Evolutionary conservation across 92 coral and sea anemone species (phyloP), one percentile per base, ranked within the genome.

Genomic region (Nematostella vectensis): DNA sequence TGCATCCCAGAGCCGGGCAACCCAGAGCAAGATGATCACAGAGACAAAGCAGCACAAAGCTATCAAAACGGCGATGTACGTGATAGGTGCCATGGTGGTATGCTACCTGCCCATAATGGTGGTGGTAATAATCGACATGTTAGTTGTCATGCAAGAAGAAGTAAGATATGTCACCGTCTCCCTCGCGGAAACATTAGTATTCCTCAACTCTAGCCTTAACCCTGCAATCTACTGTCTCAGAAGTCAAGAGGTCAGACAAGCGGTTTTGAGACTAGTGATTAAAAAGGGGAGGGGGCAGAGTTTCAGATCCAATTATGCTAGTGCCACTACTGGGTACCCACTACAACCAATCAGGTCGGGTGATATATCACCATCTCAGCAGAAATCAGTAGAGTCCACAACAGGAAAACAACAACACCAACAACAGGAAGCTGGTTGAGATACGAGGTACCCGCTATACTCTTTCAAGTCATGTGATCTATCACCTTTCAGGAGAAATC

Each of bases 141-240:
- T 55, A 24, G 4, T 55, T 2, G 61, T 25, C 17, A 19, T 18
- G n/a, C 31, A 44, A 12, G 4, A 11, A 4, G 11, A 22, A 4
- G 21, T 17, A 10, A 55, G 23, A 23, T 66, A 66, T 28, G 53
- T 66, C 17, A 38, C 53, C 24, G 72, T 29, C 1, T 66, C 72
- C 25, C 55, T 17, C 48, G 54, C 72, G n/a, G 72, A 66, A 29
- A 66, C 72, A 2, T 28, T 66, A 11, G 62, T 66, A 2, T 47
- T 39, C 44, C 31, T 66, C n/a, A 54, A 55, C 56, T 66, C 72
- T 11, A 55, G 62, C 12, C 54, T 66, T 4, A 55, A 66, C 48
- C 72, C 72, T 3, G 55, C 55, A 20, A 66, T 66, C 48, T 66
- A 66, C 28, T 66, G 72, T 43, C 56, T 66, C 0, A 54, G 72